Base-by-base conservation (phyloP, 2,113 vertebrate species). In the Scalopus aquaticus region DNA sequence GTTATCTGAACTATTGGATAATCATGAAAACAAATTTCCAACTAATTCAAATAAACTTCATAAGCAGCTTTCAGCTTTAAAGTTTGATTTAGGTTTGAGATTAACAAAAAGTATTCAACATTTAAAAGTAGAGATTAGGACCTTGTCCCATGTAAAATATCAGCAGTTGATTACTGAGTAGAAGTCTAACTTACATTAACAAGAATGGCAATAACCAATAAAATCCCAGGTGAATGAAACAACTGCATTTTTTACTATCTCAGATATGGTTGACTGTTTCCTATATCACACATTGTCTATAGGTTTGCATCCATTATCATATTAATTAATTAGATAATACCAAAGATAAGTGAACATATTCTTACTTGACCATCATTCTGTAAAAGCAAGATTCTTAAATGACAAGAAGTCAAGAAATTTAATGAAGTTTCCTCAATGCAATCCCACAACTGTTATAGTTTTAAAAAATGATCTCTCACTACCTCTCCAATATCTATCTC, bases 11-110 rank as follows among this genome's bases (percentile, higher is more conserved):
- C 35, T n/a, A 93, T 3, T 51, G 17, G 62, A 30, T 77, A 88
- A 69, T 76, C 28, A 74, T 42, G 42, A 93, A 67, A 92, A 56
- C 24, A 94, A 89, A 88, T 91, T 91, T 92, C 28, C n/a, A 91
- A 77, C 5, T 20, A 93, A 42, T 88, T 79, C 46, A 17, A 70
- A 60, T 10, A 54, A 91, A 83, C 90, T 67, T 42, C 37, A 73
- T 9, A 90, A 88, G 51, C 13, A 91, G 84, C 60, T 74, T 54
- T 12, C 17, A 83, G 35, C 28, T 74, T 65, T 96, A 24, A 94
- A 73, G n/a, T 56, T 44, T 73, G 54, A 70, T 64, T 64, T 90
- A 32, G 5, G 39, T 44, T 67, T 90, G 69, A 69, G 22, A 70
- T 58, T 87, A 78, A 4, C 51, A 90, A 65, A 82, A 77, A 64